These are phyloP conservation scores for Torymus aiolomorphi DNA, from an alignment of 2,888 invertebrate genomes.

Conservation along the genomic window DNA sequence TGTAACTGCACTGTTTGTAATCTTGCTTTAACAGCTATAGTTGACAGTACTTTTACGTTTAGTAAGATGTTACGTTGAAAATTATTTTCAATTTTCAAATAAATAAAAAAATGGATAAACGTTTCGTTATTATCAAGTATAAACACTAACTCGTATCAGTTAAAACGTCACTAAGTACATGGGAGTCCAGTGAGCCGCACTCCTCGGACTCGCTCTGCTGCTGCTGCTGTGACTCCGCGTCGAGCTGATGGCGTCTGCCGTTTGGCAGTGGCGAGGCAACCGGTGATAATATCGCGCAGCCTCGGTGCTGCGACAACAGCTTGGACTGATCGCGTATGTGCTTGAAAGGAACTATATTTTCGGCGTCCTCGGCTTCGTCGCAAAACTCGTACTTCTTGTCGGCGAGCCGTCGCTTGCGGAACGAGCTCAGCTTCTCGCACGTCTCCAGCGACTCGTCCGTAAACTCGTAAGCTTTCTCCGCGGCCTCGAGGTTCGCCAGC, in stretches of 20 bases:
- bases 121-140: no score
- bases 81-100: no score
- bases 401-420: constrained; percentile 88
- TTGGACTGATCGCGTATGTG: constrained; percentile 73
- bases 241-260: constrained; percentile 68
- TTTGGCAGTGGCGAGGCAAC: constrained; percentile 70
- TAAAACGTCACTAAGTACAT: constrained; percentile 47
- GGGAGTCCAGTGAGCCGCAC: constrained; percentile 40
- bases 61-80: no score
- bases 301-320: constrained; percentile 59
- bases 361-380: constrained; percentile 82
- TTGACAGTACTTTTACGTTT: no score
- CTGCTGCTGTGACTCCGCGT: constrained; percentile 63
- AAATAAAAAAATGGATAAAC: no score
- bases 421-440: constrained; percentile 90
- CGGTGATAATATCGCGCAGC: constrained; percentile 68
- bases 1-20: no score
- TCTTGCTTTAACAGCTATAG: no score
- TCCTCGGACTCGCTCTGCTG: constrained; percentile 70
- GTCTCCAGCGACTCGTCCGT: constrained; percentile 88
- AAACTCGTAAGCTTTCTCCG: constrained; percentile 89
- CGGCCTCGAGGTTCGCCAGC: constrained; percentile 72
- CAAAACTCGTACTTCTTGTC: constrained; percentile 95
- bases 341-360: constrained; percentile 79
- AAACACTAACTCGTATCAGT: constrained; percentile 48